Base-by-base conservation (phyloP, 2,113 vertebrate genomes). In the Euleptes europaea region DNA sequence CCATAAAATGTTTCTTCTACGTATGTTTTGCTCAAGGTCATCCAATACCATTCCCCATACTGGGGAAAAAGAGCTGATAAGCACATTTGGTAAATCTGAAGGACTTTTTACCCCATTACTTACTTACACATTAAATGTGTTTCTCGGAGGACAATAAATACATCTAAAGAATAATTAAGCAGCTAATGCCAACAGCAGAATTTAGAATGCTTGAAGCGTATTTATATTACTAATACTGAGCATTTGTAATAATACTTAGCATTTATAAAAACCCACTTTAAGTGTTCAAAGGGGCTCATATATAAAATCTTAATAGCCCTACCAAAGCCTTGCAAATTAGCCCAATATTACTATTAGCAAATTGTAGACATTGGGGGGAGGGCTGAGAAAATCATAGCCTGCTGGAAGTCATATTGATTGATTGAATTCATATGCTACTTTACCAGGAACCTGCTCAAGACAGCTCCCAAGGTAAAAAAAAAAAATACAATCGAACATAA, bases 161-260 rank as follows among this genome's bases (percentile, higher is more conserved):
- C 40, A 83, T 57, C 67, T 57, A 57, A 82, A 71, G 49, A 72
- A n/a, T 38, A 73, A 73, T 83, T 83, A 83, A 83, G 35, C 70
- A 44, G 72, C 35, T 44, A 73, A 80, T 6, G 23, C 40, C n/a
- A 21, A 26, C 42, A 80, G 65, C 78, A 49, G 21, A 69, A 23
- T 80, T 47, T 51, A 42, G 81, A 83, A 73, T 38, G 57, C 42
- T 72, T 73, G n/a, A 73, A 60, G 51, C 17, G 31, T 51, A 71
- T 35, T 81, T 38, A 81, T 79, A 78, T 60, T 78, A 40, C 23
- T 38, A 63, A 63, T 40, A 40, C 51, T 28, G 14, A 42, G 38
- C 60, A 79, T 65, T 42, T 47, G 21, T 9, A 42, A 44, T 38
- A 63, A 63, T 40, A 40, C 49, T 40, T 38, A 42, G 26, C 60